Percentiles rank a stretch among this genome's conserved stretches.
phyloP scores from a whole-genome alignment of 2,797 vertebrate genomes.

The Urosaurus nigricauda region DNA sequence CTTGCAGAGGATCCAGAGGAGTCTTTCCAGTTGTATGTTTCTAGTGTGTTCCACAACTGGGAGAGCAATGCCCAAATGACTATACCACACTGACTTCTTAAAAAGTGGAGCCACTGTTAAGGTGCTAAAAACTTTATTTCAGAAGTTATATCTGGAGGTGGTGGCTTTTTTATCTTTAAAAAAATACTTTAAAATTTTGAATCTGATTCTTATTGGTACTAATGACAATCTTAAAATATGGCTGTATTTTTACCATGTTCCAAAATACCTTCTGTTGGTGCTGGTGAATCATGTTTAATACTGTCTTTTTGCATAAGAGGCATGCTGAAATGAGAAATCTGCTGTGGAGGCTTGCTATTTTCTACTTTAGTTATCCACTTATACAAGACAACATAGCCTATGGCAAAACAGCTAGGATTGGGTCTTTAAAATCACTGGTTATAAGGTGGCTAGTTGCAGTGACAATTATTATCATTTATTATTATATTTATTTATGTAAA shows the following conservation, averaged over 20 bases:
- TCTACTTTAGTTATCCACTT: background rate
- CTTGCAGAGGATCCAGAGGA: no score
- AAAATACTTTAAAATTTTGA: background rate
- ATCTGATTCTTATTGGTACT: conserved; percentile 70
- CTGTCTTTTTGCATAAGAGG: conserved; percentile 49
- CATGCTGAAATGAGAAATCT: conserved; percentile 54
- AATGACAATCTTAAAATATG: conserved; percentile 69
- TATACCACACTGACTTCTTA: conserved; percentile 8
- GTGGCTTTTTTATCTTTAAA: conserved; percentile 14
- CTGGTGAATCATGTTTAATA: conserved; percentile 62
- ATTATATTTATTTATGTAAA: no score
- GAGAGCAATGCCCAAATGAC: no score
- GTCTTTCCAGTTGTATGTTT: no score
- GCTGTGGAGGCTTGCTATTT: conserved; percentile 17
- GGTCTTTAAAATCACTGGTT: no score
- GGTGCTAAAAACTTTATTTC: conserved; percentile 64
- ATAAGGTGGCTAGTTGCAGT: background rate
- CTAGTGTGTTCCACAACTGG: no score
- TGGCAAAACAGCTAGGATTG: no score
- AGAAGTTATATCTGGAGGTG: conserved; percentile 62
- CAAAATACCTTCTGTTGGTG: conserved; percentile 64
- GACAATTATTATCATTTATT: no score
- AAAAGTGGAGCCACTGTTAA: conserved; percentile 3
- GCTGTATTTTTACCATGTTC: conserved; percentile 63
- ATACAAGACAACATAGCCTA: background rate